These are phyloP conservation scores for Caenorhabditis brenneri DNA, from an alignment of 1,140 invertebrate species.

Conservation along the genomic window DNA sequence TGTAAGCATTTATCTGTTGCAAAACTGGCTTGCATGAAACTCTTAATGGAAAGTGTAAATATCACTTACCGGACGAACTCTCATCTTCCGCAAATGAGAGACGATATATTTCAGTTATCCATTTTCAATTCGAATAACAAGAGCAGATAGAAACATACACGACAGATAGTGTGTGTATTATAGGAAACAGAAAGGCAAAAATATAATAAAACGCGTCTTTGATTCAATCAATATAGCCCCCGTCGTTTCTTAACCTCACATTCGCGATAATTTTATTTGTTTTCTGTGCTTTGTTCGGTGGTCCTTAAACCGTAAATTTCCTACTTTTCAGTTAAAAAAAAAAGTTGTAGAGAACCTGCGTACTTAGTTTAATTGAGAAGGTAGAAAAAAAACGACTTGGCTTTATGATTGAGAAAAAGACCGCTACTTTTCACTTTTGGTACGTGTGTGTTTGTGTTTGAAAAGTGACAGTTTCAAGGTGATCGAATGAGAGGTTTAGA, in stretches of 20 bases:
- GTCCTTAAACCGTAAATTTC: too few relatives aligned
- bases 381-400: not conserved
- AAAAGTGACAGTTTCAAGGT: conserved; percentile 33
- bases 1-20: not conserved
- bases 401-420: not conserved
- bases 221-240: not conserved
- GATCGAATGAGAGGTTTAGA: not conserved
- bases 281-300: not conserved
- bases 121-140: not conserved
- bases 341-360: not conserved
- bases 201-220: not conserved
- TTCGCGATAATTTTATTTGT: not conserved
- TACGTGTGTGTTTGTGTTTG: not conserved
- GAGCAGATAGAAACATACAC: not conserved
- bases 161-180: too few relatives aligned
- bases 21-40: not conserved
- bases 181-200: not conserved
- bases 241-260: not conserved
- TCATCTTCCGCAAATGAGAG: not conserved
- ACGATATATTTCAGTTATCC: not conserved
- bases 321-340: too few relatives aligned
- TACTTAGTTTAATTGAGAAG: not conserved
- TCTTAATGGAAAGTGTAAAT: not conserved
- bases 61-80: conserved; percentile 1
- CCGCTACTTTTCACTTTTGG: not conserved